phyloP scores from a whole-genome alignment of 2,797 vertebrate genomes.

The Aviceda cuculoides region DNA sequence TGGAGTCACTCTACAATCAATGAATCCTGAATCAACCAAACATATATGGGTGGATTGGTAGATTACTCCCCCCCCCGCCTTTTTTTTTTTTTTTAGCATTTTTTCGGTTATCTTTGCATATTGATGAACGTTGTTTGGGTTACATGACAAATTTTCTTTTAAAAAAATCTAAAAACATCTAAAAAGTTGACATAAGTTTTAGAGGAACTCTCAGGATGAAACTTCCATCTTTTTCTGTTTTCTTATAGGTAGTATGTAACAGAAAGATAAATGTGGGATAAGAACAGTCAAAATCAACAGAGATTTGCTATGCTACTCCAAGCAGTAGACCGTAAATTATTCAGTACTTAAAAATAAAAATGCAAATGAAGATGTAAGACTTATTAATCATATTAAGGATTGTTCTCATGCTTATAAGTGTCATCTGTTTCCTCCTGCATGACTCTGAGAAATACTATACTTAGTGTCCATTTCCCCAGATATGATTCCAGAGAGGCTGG shows the following conservation, averaged over 20 bases:
- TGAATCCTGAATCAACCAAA: background rate
- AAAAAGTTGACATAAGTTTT: background rate
- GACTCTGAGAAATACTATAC: background rate
- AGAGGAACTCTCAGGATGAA: background rate
- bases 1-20: background rate
- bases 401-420: background rate
- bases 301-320: background rate
- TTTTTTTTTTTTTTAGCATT: background rate
- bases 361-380: background rate
- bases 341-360: slow-evolving; percentile 8
- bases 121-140: background rate
- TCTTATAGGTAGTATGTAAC: background rate
- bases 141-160: background rate
- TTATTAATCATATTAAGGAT: background rate
- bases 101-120: background rate
- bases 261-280: background rate
- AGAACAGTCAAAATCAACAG: background rate
- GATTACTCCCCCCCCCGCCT: background rate
- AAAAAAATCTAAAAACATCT: background rate
- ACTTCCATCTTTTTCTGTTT: background rate
- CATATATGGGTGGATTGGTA: background rate
- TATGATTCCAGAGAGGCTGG: background rate
- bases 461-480: background rate
- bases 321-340: background rate
- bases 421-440: background rate